Conservation (phyloP, 2,888 invertebrate genomes). For the Andrena fulva region DNA sequence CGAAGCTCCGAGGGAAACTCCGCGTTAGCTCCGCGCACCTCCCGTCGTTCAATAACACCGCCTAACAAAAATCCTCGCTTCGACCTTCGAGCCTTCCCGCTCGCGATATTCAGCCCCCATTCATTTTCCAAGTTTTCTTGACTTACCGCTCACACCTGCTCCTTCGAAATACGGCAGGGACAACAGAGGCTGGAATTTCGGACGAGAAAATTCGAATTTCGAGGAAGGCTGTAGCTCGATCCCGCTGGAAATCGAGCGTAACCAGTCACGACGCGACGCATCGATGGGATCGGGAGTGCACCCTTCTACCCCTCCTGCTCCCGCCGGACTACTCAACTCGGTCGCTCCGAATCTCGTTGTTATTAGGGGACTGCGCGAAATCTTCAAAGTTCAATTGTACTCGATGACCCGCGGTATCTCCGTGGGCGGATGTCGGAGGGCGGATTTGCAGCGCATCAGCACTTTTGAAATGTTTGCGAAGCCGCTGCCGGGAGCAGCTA, state of each 20-base stretch:
- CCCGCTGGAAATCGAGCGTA: constrained; percentile 55
- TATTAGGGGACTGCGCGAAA: constrained; percentile 53
- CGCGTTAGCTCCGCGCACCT: constrained; percentile 12
- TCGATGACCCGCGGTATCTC: constrained; percentile 54
- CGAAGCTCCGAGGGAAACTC: constrained; percentile 39
- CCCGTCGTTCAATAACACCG: constrained; percentile 44
- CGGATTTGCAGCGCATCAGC: constrained; percentile 54
- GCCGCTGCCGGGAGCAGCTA: neutral
- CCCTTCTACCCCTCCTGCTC: constrained; percentile 41
- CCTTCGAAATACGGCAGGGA: neutral
- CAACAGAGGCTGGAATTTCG: neutral
- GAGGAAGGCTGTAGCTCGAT: constrained; percentile 5
- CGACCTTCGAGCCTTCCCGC: neutral
- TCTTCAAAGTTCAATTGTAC: constrained; percentile 58
- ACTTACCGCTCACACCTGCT: neutral
- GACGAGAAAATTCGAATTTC: constrained; percentile 6
- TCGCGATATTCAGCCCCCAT: constrained; percentile 1
- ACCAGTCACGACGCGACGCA: constrained; percentile 26
- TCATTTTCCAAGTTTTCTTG: neutral
- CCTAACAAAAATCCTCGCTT: constrained; percentile 34
- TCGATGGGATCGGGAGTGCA: constrained; percentile 18
- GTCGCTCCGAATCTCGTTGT: constrained; percentile 37
- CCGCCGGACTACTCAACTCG: constrained; percentile 53
- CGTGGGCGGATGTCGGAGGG: constrained; percentile 15
- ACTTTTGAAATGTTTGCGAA: constrained; percentile 51